phyloP scores from a whole-genome alignment of 2,888 invertebrate genomes.

The Eristalinus sepulchralis region DNA sequence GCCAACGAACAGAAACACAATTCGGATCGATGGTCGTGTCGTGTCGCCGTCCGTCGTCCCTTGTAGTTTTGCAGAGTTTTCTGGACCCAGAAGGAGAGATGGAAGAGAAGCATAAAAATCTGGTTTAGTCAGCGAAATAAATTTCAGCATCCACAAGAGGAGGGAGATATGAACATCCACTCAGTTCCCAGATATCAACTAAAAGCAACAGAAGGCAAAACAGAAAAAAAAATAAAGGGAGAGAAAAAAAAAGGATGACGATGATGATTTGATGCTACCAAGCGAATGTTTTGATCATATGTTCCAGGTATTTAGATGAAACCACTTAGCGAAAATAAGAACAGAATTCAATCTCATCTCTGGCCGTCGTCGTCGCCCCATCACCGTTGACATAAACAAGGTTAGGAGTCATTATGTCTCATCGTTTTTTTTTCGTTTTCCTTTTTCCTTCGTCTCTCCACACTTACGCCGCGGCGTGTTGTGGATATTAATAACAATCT shows the following conservation, averaged over 20 bases:
- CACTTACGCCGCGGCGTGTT: neutral
- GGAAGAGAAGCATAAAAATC: constrained; percentile 28
- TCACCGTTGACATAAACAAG: constrained; percentile 11
- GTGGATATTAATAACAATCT: constrained; percentile 51
- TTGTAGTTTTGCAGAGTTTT: neutral
- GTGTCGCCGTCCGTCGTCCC: neutral
- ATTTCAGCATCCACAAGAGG: constrained; percentile 37
- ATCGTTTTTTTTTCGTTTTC: constrained; percentile 24
- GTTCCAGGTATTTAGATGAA: constrained; percentile 67
- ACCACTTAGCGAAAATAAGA: constrained; percentile 65
- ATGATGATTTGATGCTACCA: constrained; percentile 68
- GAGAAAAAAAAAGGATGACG: constrained; percentile 23
- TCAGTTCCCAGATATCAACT: neutral
- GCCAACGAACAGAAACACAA: constrained; percentile 29
- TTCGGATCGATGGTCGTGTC: constrained; percentile 25
- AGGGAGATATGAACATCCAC: neutral
- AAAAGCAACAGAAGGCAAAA: neutral
- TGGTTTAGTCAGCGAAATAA: constrained; percentile 66
- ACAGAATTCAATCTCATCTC: constrained; percentile 32
- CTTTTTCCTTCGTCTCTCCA: neutral
- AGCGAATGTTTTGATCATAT: constrained; percentile 59
- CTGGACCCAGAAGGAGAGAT: neutral
- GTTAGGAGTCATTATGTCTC: constrained; percentile 58
- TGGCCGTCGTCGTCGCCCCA: neutral
- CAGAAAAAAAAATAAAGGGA: constrained; percentile 8